These are phyloP conservation scores for Atherix ibis DNA, from an alignment of 2,888 invertebrate species.

Conservation along the genomic window DNA sequence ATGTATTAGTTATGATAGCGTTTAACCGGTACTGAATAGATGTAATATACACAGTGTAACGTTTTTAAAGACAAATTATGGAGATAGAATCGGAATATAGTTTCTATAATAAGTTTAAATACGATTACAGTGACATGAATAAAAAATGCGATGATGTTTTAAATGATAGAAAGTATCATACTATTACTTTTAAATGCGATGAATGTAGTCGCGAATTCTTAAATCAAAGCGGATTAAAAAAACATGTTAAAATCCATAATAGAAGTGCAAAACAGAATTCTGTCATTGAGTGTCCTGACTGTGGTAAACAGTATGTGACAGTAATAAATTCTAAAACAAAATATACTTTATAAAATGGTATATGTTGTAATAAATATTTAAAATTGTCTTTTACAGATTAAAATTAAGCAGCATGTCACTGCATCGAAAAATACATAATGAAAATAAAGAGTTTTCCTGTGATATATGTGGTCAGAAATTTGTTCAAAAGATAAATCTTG, in stretches of 20 bases:
- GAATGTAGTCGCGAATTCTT: conserved; percentile 17
- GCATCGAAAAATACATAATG: conserved; percentile 32
- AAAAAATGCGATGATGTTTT: conserved; percentile 20
- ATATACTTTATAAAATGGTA: not conserved
- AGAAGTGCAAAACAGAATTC: conserved; percentile 24
- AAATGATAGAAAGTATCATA: not conserved
- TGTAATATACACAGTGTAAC: too few relatives aligned
- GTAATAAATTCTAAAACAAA: not conserved
- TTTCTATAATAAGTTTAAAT: too few relatives aligned
- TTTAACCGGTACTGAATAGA: too few relatives aligned
- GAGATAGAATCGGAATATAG: too few relatives aligned
- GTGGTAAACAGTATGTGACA: conserved; percentile 28
- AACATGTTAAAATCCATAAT: conserved; percentile 28
- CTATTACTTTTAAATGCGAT: too few relatives aligned
- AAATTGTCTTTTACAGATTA: conserved; percentile 17
- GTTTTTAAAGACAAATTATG: too few relatives aligned
- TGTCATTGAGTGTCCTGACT: conserved; percentile 31
- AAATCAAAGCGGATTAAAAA: conserved; percentile 21
- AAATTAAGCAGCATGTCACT: conserved; percentile 33
- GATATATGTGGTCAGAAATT: conserved; percentile 33
- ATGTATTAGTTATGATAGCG: too few relatives aligned
- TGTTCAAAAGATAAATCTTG: conserved; percentile 32
- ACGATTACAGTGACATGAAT: too few relatives aligned
- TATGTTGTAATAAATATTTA: not conserved
- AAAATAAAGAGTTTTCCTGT: conserved; percentile 31